Conservation (phyloP, 2,888 invertebrate species). For the Lasioglossum zephyrum region DNA sequence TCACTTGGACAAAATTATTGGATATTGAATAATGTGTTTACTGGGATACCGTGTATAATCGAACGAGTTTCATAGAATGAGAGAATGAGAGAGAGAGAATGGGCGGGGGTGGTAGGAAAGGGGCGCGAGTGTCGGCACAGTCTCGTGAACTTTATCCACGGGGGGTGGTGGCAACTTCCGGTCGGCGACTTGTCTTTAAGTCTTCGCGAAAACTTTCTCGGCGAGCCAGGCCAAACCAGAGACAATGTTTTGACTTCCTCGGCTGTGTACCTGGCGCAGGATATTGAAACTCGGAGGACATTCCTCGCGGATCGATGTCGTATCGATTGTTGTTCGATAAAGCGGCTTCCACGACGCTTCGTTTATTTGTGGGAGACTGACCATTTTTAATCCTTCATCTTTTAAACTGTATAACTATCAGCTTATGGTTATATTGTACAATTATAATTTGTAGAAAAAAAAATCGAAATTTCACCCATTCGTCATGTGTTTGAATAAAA, state of each 20-base stretch:
- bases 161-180: conserved; percentile 58
- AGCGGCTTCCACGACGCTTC: background rate
- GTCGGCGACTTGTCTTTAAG: conserved; percentile 59
- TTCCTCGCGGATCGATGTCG: background rate
- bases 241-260: conserved; percentile 34
- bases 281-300: background rate
- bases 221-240: conserved; percentile 43
- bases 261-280: background rate
- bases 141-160: conserved; percentile 62
- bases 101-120: background rate
- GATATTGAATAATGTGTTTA: background rate
- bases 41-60: background rate
- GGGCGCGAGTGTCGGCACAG: conserved; percentile 46
- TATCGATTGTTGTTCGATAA: background rate
- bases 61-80: background rate
- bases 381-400: background rate
- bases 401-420: background rate
- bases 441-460: too few species aligned
- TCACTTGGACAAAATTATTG: background rate
- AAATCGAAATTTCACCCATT: too few species aligned
- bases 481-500: background rate
- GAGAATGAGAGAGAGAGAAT: background rate
- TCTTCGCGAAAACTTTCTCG: conserved; percentile 56
- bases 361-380: background rate
- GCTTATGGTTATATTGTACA: background rate